These are phyloP conservation scores for Mystacides longicornis DNA, from an alignment of 2,888 invertebrate genomes.

Conservation along the genomic window DNA sequence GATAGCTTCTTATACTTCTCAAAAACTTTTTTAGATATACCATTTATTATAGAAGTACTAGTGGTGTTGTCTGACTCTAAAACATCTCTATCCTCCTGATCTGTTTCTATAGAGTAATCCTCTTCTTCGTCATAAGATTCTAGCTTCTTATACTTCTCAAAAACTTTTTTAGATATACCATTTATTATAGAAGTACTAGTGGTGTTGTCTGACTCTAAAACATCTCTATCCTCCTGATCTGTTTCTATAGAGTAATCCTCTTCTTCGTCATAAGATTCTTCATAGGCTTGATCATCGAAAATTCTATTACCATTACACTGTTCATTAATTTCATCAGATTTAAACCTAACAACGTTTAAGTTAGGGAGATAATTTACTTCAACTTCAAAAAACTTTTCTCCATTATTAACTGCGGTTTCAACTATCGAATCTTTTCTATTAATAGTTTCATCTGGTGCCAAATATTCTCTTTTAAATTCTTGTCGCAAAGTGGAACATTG, in stretches of 20 bases:
- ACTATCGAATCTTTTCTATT: no score
- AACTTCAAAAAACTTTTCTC: neutral
- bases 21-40: neutral
- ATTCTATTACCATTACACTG: neutral
- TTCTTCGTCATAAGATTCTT: neutral
- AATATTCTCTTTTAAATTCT: no score
- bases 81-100: neutral
- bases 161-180: neutral
- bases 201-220: neutral
- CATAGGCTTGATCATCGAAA: neutral
- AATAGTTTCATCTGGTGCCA: no score
- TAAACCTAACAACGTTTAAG: neutral
- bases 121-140: neutral
- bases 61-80: neutral
- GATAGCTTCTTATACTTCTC: neutral
- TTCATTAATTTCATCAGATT: neutral
- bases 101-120: neutral
- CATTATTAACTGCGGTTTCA: no score
- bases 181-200: neutral
- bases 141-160: neutral
- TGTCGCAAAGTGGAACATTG: no score
- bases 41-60: neutral
- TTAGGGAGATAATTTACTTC: neutral
- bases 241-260: neutral
- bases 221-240: neutral